Evolutionary conservation across 2,888 invertebrate genomes (phyloP), one percentile per base, ranked within the genome.

Genomic region (Cosmopolites sordidus): DNA sequence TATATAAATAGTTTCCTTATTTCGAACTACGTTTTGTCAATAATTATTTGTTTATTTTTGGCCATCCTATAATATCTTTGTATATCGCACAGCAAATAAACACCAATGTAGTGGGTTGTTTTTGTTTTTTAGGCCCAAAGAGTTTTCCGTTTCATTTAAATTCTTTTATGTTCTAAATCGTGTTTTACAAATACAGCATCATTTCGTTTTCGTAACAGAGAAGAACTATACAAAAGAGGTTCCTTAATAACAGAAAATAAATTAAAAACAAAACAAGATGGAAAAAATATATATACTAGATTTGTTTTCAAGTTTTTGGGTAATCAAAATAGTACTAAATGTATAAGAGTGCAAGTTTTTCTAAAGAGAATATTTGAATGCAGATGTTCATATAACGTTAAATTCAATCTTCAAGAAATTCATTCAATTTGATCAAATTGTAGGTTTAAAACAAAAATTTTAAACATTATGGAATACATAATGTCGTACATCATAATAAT

Each of bases 181-280:
- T 9, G 33, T 4, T 33, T 33, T 12, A 33, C 11, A 33, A 33
- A 33, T 33, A 33, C n/a, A 33, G 8, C 8, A 8, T 8, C 33
- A 11, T 33, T 12, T 12, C 11, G 33, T 33, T 33, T 33, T 33
- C 38, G 29, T 29, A 56, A 56, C 56, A 56, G 56, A 52, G 56
- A 56, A 56, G 46, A 43, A 52, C 43, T 52, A 48, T 46, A 56
- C 49, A 52, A 56, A 52, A 33, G 52, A 43, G 51, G 48, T 38
- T 51, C 45, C 16, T 40, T 37, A 50, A 54, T 40, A 51, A 55
- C 11, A 6, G n/a, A 33, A 5, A 33, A 11, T 4, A 33, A 33
- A 51, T 58, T 39, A 59, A 62, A 58, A 58, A 54, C 60, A 58
- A 60, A 61, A 58, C 51, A 59, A 58, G 49, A 48, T 56, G 60